A percentile compares a stretch with the other conserved stretches of the same genome.
Evolutionary conservation across 2,797 vertebrate genomes (phyloP).

Genomic region (Ptychadena robeensis): DNA sequence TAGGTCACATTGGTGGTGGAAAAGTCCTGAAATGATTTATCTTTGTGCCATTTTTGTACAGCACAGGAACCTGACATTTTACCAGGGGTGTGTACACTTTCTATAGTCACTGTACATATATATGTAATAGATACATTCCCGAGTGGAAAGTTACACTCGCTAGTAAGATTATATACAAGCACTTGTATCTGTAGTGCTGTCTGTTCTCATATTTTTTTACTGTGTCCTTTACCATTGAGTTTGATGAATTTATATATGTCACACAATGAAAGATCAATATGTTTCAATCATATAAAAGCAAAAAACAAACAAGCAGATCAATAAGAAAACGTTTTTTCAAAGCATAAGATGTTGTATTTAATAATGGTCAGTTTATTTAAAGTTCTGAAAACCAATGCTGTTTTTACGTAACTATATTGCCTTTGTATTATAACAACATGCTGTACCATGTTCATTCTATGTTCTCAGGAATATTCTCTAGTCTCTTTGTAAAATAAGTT

Average conservation of each 20-base stretch:
- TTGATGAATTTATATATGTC: constrained; percentile 23
- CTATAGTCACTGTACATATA: no score
- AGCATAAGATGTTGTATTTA: not conserved
- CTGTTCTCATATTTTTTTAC: not conserved
- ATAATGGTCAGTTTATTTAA: constrained; percentile 34
- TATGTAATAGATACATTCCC: no score
- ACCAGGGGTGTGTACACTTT: no score
- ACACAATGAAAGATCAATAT: constrained; percentile 28
- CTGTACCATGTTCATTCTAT: not conserved
- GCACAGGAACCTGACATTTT: no score
- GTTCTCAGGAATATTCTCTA: not conserved
- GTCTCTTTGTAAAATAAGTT: no score
- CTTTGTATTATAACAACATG: not conserved
- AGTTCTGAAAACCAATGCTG: constrained; percentile 6
- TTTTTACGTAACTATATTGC: not conserved
- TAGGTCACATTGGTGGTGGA: no score
- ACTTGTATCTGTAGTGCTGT: not conserved
- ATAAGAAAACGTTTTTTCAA: constrained; percentile 18
- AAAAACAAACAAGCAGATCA: constrained; percentile 32
- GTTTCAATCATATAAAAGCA: constrained; percentile 28
- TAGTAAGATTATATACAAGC: not conserved
- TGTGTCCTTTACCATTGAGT: not conserved
- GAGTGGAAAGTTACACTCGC: no score
- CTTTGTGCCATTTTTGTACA: no score
- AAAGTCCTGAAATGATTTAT: no score